phyloP scores from a whole-genome alignment of 1,140 invertebrate genomes.

The Druon quercuslanigerum region DNA sequence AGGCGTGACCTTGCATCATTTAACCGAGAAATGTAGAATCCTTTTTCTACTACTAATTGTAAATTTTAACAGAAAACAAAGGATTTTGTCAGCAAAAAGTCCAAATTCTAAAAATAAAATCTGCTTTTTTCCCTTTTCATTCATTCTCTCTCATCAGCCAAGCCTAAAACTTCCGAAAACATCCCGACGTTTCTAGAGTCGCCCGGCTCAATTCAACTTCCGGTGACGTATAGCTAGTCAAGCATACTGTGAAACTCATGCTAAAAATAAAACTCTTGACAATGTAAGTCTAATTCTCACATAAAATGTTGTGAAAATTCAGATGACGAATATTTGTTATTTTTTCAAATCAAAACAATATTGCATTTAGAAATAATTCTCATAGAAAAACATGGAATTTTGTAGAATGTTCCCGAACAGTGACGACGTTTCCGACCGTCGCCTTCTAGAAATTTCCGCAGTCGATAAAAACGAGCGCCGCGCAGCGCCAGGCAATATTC shows the following conservation, averaged over 20 bases:
- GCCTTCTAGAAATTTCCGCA: slow-evolving; percentile 60
- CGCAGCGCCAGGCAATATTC: slow-evolving; percentile 46
- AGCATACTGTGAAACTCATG: not conserved
- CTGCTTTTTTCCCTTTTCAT: not conserved
- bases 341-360: not conserved
- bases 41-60: too few species aligned
- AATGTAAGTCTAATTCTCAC: not conserved
- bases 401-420: slow-evolving; percentile 59
- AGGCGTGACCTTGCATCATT: too few species aligned
- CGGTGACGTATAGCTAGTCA: slow-evolving; percentile 34
- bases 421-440: slow-evolving; percentile 46
- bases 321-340: not conserved
- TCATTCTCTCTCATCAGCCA: not conserved
- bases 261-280: not conserved
- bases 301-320: not conserved
- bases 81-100: too few species aligned
- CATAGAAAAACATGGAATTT: not conserved
- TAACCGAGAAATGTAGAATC: too few species aligned
- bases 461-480: slow-evolving; percentile 56
- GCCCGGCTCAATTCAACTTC: slow-evolving; percentile 37
- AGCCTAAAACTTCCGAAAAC: not conserved
- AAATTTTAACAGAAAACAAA: too few species aligned
- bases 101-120: not conserved
- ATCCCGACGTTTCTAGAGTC: slow-evolving; percentile 60
- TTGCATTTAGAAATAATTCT: slow-evolving; percentile 5